A percentile compares a stretch with the other conserved stretches of the same genome.
Evolutionary conservation across 2,888 invertebrate species (phyloP).

Genomic region (Chrysina gloriosa): DNA sequence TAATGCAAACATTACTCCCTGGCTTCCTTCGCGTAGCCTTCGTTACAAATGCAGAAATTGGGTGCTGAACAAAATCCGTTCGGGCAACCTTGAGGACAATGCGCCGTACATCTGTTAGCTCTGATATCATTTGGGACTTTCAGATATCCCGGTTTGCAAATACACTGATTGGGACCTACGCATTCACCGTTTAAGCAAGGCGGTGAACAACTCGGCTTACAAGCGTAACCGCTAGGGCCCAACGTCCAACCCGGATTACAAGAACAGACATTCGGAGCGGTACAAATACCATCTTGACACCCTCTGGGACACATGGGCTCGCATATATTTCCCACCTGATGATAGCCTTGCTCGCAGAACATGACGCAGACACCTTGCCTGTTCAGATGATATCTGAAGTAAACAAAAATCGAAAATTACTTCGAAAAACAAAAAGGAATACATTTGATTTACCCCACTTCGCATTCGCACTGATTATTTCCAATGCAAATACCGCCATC

Average conservation of each 20-base stretch:
- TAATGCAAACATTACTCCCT: conserved; percentile 72
- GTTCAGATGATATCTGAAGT: conserved; percentile 9
- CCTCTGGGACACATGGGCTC: conserved; percentile 62
- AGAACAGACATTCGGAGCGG: conserved; percentile 55
- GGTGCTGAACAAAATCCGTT: conserved; percentile 81
- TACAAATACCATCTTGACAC: conserved; percentile 62
- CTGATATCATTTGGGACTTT: conserved; percentile 57
- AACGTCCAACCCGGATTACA: conserved; percentile 60
- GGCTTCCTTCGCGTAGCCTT: conserved; percentile 74
- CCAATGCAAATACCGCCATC: conserved; percentile 68
- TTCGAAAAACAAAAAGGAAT: too few species aligned
- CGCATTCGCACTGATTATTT: conserved; percentile 71
- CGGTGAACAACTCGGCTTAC: conserved; percentile 64
- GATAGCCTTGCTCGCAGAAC: conserved; percentile 65
- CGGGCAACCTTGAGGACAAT: conserved; percentile 77
- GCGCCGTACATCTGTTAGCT: conserved; percentile 65
- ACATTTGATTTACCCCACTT: conserved; percentile 65
- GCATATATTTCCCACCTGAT: conserved; percentile 55
- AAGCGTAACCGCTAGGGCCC: conserved; percentile 58
- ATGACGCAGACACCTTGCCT: conserved; percentile 57
- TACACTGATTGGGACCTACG: conserved; percentile 62
- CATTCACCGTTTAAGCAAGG: conserved; percentile 69
- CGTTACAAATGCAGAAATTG: conserved; percentile 79
- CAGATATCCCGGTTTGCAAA: conserved; percentile 63
- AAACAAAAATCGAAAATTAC: conserved; percentile 6